phyloP scores from a whole-genome alignment of 2,113 vertebrate species.

The rabbit (Oryctolagus cuniculus) region DNA sequence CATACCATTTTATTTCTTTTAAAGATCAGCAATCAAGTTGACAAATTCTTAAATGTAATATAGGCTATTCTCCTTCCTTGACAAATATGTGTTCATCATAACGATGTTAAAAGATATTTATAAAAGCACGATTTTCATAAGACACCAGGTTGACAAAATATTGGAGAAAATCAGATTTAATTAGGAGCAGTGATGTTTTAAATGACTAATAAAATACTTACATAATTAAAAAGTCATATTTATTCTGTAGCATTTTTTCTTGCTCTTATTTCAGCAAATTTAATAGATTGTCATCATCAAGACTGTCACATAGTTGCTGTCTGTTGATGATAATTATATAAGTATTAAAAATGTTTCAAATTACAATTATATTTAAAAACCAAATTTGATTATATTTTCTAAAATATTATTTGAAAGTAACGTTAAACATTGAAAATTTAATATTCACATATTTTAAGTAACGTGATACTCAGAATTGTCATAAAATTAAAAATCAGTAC shows the following conservation, averaged over 20 bases:
- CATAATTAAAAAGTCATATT: constrained; percentile 29
- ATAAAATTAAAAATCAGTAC: constrained; percentile 31
- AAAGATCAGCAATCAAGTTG: not conserved
- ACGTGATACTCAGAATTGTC: constrained; percentile 9
- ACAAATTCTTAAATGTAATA: not conserved
- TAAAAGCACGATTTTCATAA: not conserved
- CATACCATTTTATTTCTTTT: not conserved
- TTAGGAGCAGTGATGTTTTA: not conserved
- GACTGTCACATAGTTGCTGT: constrained; percentile 7
- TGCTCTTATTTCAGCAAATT: constrained; percentile 23
- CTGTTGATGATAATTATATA: not conserved
- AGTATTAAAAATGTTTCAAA: constrained; percentile 44
- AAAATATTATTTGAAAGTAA: constrained; percentile 37
- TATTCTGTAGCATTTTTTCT: constrained; percentile 33
- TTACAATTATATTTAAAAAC: not conserved
- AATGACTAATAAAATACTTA: constrained; percentile 7
- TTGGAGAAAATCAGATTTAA: constrained; percentile 7
- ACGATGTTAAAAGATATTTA: not conserved
- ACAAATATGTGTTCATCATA: constrained; percentile 11
- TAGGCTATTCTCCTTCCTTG: not conserved
- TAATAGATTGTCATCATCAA: not conserved
- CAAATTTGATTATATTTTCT: constrained; percentile 42
- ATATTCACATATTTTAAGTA: constrained; percentile 41
- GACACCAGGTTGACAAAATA: constrained; percentile 33
- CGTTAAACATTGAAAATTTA: constrained; percentile 31